These are phyloP conservation scores for Strigops habroptila DNA, from an alignment of 2,113 vertebrate species.

Conservation along the genomic window DNA sequence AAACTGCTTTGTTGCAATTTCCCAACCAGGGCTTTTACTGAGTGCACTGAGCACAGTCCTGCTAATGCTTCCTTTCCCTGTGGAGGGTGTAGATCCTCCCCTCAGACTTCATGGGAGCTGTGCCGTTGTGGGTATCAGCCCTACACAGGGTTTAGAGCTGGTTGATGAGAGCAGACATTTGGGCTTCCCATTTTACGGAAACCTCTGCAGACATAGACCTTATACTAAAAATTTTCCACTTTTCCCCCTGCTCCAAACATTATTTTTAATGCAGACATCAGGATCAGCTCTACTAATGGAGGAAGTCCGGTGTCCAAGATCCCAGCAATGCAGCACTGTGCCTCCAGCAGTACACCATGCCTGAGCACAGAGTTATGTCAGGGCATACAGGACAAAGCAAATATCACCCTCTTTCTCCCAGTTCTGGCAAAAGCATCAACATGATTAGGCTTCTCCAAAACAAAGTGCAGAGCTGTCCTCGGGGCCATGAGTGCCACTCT, in stretches of 20 bases:
- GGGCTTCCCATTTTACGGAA: not conserved
- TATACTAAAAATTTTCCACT: not conserved
- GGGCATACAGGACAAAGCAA: not conserved
- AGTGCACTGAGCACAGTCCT: not conserved
- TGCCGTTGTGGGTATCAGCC: not conserved
- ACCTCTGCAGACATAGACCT: not conserved
- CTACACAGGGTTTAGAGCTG: not conserved
- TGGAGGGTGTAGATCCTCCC: not conserved
- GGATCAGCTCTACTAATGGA: not conserved
- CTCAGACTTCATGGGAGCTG: not conserved
- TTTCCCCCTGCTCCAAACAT: not conserved
- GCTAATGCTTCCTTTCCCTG: accelerated
- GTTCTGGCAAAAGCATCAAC: not conserved
- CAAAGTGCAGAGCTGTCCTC: not conserved
- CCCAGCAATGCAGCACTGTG: not conserved
- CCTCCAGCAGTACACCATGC: not conserved
- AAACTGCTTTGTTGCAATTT: not conserved
- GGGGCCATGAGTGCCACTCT: not conserved
- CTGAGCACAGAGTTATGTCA: accelerated
- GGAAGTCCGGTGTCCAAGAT: not conserved
- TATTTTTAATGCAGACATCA: not conserved
- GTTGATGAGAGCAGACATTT: not conserved
- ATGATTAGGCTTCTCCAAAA: not conserved
- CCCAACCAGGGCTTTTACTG: not conserved
- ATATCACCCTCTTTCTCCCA: not conserved